phyloP scores from a whole-genome alignment of 2,888 invertebrate genomes.

The Epinotia ramella region DNA sequence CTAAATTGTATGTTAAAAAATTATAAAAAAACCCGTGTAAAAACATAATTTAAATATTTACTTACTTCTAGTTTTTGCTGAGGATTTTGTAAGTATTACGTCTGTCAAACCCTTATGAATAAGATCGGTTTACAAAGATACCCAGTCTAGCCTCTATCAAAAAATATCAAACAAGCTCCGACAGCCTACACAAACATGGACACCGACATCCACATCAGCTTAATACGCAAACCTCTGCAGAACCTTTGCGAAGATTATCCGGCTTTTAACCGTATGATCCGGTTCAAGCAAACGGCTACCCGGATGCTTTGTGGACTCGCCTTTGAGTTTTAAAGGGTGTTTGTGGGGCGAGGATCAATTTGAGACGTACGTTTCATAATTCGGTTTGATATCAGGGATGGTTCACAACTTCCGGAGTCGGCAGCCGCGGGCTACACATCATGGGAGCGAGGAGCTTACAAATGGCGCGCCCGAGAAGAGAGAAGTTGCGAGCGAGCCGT shows the following conservation, averaged over 20 bases:
- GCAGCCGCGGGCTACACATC: no score
- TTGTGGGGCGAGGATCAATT: not conserved
- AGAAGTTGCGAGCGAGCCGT: no score
- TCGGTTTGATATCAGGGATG: not conserved
- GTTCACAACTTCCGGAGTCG: no score
- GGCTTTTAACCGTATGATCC: constrained; percentile 10
- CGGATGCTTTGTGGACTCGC: constrained; percentile 1
- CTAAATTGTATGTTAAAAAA: no score
- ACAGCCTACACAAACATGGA: not conserved
- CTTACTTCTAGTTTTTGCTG: no score
- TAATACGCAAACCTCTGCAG: constrained; percentile 12
- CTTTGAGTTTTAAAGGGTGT: constrained; percentile 2
- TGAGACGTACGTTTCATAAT: not conserved
- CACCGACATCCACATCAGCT: not conserved
- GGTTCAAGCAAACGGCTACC: constrained; percentile 1
- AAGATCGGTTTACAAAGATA: not conserved
- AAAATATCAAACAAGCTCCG: not conserved
- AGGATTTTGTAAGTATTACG: no score
- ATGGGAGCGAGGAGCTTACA: no score
- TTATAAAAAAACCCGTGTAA: no score
- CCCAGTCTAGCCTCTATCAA: not conserved
- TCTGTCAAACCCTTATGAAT: not conserved
- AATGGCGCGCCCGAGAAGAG: no score
- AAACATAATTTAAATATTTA: no score
- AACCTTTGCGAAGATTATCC: constrained; percentile 16